These are phyloP conservation scores for Drosophila pectinifera DNA, from an alignment of 1,140 invertebrate species.

Conservation along the genomic window DNA sequence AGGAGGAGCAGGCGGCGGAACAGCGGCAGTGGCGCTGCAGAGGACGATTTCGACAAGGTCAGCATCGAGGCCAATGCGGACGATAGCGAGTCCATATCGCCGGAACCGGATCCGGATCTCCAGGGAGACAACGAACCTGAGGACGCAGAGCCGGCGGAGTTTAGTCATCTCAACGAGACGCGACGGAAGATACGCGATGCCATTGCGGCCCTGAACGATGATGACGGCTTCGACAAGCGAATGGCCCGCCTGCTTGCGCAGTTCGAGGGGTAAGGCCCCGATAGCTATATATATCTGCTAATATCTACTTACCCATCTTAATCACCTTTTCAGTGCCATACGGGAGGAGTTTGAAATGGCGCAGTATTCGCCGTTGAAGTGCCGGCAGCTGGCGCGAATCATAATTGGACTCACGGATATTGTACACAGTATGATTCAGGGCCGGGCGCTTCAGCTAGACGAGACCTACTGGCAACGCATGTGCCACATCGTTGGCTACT, in stretches of 20 bases:
- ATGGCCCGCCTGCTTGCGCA: slow-evolving; percentile 57
- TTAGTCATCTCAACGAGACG: slow-evolving; percentile 57
- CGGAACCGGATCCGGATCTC: slow-evolving; percentile 6
- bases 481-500: slow-evolving; percentile 67
- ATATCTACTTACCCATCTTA: neutral
- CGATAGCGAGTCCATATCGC: slow-evolving; percentile 14
- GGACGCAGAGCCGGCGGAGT: slow-evolving; percentile 31
- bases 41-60: slow-evolving; percentile 44
- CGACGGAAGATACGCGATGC: slow-evolving; percentile 60
- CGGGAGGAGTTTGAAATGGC: slow-evolving; percentile 60
- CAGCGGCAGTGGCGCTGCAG: slow-evolving; percentile 22
- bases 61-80: slow-evolving; percentile 36
- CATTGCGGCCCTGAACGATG: slow-evolving; percentile 63
- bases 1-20: slow-evolving; percentile 24
- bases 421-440: slow-evolving; percentile 43
- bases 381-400: slow-evolving; percentile 53
- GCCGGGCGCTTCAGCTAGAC: slow-evolving; percentile 8
- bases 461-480: slow-evolving; percentile 55
- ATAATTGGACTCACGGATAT: slow-evolving; percentile 53
- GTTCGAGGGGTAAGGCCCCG: slow-evolving; percentile 55
- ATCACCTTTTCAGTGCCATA: slow-evolving; percentile 48
- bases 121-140: slow-evolving; percentile 17
- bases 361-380: slow-evolving; percentile 44
- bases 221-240: slow-evolving; percentile 61
- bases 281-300: neutral